These are phyloP conservation scores for Mustelus asterias DNA, from an alignment of 2,113 vertebrate genomes.

Conservation along the genomic window DNA sequence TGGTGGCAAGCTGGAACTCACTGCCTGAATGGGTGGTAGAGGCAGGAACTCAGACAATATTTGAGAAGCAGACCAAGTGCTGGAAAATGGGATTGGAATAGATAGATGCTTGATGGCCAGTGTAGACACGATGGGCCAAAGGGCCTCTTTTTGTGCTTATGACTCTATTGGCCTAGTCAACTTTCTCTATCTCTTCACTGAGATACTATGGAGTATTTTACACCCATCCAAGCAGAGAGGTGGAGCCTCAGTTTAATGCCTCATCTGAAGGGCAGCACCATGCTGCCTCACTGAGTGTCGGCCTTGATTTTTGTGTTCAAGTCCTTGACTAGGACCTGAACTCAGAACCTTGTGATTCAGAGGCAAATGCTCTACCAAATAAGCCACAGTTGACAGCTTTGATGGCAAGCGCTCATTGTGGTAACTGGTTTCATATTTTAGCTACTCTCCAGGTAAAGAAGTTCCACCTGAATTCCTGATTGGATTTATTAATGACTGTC, in stretches of 20 bases:
- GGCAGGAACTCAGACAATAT: too few relatives aligned
- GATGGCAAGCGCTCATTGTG: background rate
- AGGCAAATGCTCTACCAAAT: background rate
- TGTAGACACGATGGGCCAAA: too few relatives aligned
- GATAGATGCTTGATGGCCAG: too few relatives aligned
- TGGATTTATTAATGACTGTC: too few relatives aligned
- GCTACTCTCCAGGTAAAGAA: background rate
- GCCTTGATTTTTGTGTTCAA: background rate
- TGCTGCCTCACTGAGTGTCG: background rate
- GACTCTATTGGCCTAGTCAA: background rate
- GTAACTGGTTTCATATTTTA: background rate
- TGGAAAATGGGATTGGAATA: too few relatives aligned
- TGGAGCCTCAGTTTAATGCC: background rate
- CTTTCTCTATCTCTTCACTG: background rate
- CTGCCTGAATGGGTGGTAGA: too few relatives aligned
- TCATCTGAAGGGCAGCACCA: background rate
- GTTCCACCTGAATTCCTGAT: background rate
- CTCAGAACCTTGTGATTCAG: background rate
- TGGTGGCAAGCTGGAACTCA: too few relatives aligned
- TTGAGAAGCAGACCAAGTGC: too few relatives aligned
- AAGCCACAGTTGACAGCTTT: background rate
- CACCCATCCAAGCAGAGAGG: background rate
- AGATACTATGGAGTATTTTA: background rate
- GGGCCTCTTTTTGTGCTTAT: too few relatives aligned
- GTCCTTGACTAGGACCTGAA: background rate